Evolutionary conservation across 92 coral and sea anemone genomes (phyloP).

Genomic region (Epizoanthus fatuus): DNA sequence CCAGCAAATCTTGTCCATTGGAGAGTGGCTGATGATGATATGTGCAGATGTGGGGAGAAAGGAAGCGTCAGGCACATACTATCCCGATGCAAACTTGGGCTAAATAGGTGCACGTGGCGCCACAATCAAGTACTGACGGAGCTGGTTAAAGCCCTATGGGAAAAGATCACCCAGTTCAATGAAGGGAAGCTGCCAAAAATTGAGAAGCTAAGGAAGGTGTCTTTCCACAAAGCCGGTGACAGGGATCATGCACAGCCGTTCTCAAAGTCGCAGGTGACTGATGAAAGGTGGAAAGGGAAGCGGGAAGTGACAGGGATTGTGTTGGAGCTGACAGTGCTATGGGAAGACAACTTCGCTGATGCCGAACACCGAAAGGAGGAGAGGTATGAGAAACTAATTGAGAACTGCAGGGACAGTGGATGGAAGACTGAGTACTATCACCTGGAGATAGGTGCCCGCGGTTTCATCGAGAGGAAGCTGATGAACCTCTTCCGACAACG

Average conservation of each 20-base stretch:
- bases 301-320: conserved; percentile 13
- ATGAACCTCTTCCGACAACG: neutral
- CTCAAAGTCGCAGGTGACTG: neutral
- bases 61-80: conserved; percentile 19
- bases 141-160: neutral
- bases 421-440: conserved; percentile 18
- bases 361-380: neutral
- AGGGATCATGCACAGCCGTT: neutral
- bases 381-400: conserved; percentile 10
- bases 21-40: conserved; percentile 37
- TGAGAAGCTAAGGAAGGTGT: neutral
- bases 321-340: conserved; percentile 31
- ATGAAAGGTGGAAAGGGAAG: conserved; percentile 20
- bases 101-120: conserved; percentile 24
- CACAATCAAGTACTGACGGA: conserved; percentile 5
- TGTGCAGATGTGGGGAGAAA: conserved; percentile 33
- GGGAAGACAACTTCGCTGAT: neutral
- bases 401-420: neutral
- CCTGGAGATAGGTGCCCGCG: neutral
- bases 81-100: neutral
- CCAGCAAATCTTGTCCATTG: conserved; percentile 42
- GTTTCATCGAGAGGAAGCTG: neutral
- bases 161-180: too few species aligned
- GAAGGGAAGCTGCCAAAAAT: neutral
- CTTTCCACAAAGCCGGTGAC: neutral